These are phyloP conservation scores for Scomber japonicus DNA, from an alignment of 2,113 vertebrate species.

Conservation along the genomic window DNA sequence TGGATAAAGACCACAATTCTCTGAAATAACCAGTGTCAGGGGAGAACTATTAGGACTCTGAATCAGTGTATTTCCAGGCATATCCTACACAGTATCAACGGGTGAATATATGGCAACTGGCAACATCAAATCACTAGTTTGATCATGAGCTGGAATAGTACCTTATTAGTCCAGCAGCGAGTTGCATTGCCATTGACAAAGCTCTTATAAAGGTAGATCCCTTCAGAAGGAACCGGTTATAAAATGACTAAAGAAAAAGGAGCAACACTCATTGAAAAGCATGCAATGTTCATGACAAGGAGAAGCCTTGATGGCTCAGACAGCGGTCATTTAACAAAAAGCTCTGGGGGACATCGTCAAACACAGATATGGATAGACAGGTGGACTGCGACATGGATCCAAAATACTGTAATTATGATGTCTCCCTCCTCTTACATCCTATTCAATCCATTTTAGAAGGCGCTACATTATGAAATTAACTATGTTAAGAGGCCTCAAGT, in stretches of 20 bases:
- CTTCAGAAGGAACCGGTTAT: slow-evolving; percentile 21
- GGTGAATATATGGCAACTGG: slow-evolving; percentile 66
- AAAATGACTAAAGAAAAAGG: slow-evolving; percentile 38
- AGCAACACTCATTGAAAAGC: slow-evolving; percentile 49
- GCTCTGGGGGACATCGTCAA: slow-evolving; percentile 1
- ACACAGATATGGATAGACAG: slow-evolving; percentile 29
- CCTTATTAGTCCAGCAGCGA: slow-evolving; percentile 58
- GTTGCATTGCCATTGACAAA: slow-evolving; percentile 60
- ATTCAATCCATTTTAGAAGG: slow-evolving; percentile 58
- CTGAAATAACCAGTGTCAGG: slow-evolving; percentile 57
- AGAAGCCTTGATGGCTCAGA: slow-evolving; percentile 22
- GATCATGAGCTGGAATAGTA: slow-evolving; percentile 66
- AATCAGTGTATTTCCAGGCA: slow-evolving; percentile 59
- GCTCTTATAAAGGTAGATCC: slow-evolving; percentile 52
- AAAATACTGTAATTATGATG: slow-evolving; percentile 53
- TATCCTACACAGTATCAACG: slow-evolving; percentile 78
- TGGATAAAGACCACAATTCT: slow-evolving; percentile 48
- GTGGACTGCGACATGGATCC: slow-evolving; percentile 50
- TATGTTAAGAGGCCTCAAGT: slow-evolving; percentile 70
- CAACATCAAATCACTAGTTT: slow-evolving; percentile 58
- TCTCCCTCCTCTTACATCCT: slow-evolving; percentile 51
- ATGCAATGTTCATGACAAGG: slow-evolving; percentile 50
- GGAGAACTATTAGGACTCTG: slow-evolving; percentile 52
- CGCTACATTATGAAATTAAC: slow-evolving; percentile 67
- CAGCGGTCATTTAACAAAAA: neutral